Evolutionary conservation across 2,113 vertebrate genomes (phyloP), one percentile per base, ranked within the genome.

Genomic region (Cettia cetti): DNA sequence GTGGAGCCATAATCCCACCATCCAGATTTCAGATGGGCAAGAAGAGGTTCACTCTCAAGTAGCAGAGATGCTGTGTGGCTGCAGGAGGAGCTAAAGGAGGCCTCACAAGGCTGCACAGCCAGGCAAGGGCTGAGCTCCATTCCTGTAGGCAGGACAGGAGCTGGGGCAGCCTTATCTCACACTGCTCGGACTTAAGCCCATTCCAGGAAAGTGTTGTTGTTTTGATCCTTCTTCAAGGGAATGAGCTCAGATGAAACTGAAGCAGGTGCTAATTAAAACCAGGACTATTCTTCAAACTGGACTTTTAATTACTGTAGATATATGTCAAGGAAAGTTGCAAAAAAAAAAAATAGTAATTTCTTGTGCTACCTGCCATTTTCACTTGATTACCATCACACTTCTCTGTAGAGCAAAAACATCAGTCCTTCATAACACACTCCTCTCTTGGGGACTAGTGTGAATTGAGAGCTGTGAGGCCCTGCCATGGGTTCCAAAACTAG

Each of bases 401-500:
- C 93, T 95, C 65, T 85, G 85, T 82, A 92, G 94, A 93, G 93
- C 87, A 90, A 93, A 95, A 97, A 91, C 96, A 94, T 93, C 72
- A 94, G 94, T 92, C 89, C 92, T 96, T 95, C 95, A 95, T 94
- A 96, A 95, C 90, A 96, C 96, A 96, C 90, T 95, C 84, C n/a
- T 92, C 95, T 96, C 95, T 64, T 63, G 96, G 92, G 97, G 86
- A 90, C 92, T 83, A 11, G 50, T 93, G 87, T 84, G 39, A 95
- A 96, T 90, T 95, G 94, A 96, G 95, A 95, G 93, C 90, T 89
- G 90, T 96, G 94, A 97, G 97, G 97, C 98, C 94, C 52, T 89
- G 87, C 96, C 97, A 81, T 97, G 97, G 97, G 97, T 93, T 97
- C 96, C 96, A 96, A 94, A 96, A 86, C 92, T 71, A 95, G 56